These are phyloP conservation scores for Caenorhabditis sp. DNA, from an alignment of 2,888 invertebrate species.

Conservation along the genomic window DNA sequence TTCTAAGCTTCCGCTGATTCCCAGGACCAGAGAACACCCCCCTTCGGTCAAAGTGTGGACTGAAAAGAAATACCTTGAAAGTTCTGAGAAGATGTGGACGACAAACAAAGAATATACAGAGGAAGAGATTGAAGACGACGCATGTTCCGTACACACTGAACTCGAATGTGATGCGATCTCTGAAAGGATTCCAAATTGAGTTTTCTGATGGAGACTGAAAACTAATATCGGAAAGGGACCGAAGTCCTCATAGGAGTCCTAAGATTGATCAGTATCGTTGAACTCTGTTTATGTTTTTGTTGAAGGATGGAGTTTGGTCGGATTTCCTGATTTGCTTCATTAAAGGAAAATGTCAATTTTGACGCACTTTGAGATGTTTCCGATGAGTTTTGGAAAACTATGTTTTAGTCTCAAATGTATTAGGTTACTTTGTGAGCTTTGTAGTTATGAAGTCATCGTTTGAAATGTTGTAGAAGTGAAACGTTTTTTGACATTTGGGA, in stretches of 20 bases:
- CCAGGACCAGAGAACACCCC: neutral
- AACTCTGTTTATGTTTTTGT: constrained; percentile 4
- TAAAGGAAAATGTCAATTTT: constrained; percentile 15
- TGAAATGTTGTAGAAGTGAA: neutral
- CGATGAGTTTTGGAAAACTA: neutral
- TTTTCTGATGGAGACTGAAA: constrained; percentile 7
- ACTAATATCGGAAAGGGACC: neutral
- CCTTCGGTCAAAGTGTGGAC: neutral
- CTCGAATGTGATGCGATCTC: constrained; percentile 64
- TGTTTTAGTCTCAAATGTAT: constrained; percentile 1
- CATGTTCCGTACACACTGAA: constrained; percentile 56
- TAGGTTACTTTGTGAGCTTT: neutral
- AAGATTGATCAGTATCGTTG: constrained; percentile 22
- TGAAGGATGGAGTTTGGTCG: constrained; percentile 30
- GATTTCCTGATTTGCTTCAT: constrained; percentile 28
- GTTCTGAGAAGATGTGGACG: constrained; percentile 48
- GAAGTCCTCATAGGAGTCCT: neutral
- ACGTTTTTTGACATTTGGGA: too few relatives aligned
- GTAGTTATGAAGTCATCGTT: neutral
- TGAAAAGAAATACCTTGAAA: constrained; percentile 47
- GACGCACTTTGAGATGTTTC: constrained; percentile 2
- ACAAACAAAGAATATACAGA: constrained; percentile 53
- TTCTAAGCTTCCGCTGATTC: neutral
- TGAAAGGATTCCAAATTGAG: constrained; percentile 24
- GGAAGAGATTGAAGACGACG: constrained; percentile 55